These are phyloP conservation scores for Atlantisia rogersi DNA, from an alignment of 2,113 vertebrate species.

Conservation along the genomic window DNA sequence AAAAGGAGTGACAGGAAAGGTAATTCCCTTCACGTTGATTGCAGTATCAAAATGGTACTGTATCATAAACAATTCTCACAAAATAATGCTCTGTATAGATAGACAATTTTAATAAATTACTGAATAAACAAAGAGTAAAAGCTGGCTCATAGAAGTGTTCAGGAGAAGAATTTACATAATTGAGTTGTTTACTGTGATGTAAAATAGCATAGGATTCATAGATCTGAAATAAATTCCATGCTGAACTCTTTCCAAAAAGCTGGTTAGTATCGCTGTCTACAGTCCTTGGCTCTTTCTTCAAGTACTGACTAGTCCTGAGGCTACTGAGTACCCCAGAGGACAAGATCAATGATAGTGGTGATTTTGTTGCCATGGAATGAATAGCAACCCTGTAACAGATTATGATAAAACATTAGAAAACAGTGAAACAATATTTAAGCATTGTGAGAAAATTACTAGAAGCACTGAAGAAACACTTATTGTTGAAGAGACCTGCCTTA, in stretches of 20 bases:
- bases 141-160: background rate
- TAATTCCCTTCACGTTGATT: background rate
- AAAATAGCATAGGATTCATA: background rate
- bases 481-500: background rate
- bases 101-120: background rate
- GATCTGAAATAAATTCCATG: background rate
- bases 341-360: background rate
- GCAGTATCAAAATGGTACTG: background rate
- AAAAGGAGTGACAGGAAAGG: background rate
- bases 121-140: background rate
- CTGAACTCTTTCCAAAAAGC: background rate
- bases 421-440: background rate
- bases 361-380: background rate
- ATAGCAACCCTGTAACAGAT: background rate
- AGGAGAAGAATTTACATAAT: background rate
- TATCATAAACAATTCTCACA: background rate
- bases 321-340: background rate
- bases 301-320: background rate
- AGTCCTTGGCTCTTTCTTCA: background rate
- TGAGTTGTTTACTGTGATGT: background rate
- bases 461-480: background rate
- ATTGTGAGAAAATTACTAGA: background rate
- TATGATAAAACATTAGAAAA: background rate
- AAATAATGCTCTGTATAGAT: background rate
- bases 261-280: background rate